phyloP scores from a whole-genome alignment of 2,888 invertebrate species.

The Nipponacmea schrenckii region DNA sequence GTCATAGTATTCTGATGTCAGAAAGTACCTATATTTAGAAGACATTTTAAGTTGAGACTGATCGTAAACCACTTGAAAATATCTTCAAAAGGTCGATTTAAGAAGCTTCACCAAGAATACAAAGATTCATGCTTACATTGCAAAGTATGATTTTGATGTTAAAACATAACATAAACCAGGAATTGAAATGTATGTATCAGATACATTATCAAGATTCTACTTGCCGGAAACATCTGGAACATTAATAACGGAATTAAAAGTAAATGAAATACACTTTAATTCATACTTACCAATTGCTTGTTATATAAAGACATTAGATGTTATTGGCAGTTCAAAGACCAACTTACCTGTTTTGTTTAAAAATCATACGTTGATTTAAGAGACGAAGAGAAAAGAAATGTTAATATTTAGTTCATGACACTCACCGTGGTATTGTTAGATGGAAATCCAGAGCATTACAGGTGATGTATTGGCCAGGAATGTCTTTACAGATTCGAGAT shows the following conservation, averaged over 20 bases:
- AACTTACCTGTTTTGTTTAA: conserved; percentile 16
- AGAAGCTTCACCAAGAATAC: conserved; percentile 13
- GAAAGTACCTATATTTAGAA: conserved; percentile 12
- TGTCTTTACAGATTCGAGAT: conserved; percentile 20
- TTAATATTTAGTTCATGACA: conserved; percentile 17
- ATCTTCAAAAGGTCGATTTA: conserved; percentile 12
- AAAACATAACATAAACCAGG: conserved; percentile 20
- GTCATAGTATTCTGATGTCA: conserved; percentile 10
- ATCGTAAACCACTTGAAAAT: conserved; percentile 19
- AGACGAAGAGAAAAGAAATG: conserved; percentile 17
- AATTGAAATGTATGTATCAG: conserved; percentile 16
- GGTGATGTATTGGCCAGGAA: conserved; percentile 19
- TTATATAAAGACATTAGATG: conserved; percentile 2
- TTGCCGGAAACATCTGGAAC: conserved; percentile 5
- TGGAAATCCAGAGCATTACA: conserved; percentile 19
- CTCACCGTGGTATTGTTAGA: conserved; percentile 20
- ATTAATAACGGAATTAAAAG: conserved; percentile 11
- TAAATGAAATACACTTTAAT: conserved; percentile 9
- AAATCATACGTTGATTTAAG: conserved; percentile 16
- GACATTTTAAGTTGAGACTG: conserved; percentile 12
- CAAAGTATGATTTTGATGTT: conserved; percentile 14
- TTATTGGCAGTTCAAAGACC: conserved; percentile 19
- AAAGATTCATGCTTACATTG: conserved; percentile 12
- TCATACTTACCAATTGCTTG: conserved; percentile 19
- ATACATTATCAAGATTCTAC: conserved; percentile 11